A percentile compares a stretch with the other conserved stretches of the same genome.
phyloP scores from a whole-genome alignment of 2,797 vertebrate genomes.

The Myotis pilosus region DNA sequence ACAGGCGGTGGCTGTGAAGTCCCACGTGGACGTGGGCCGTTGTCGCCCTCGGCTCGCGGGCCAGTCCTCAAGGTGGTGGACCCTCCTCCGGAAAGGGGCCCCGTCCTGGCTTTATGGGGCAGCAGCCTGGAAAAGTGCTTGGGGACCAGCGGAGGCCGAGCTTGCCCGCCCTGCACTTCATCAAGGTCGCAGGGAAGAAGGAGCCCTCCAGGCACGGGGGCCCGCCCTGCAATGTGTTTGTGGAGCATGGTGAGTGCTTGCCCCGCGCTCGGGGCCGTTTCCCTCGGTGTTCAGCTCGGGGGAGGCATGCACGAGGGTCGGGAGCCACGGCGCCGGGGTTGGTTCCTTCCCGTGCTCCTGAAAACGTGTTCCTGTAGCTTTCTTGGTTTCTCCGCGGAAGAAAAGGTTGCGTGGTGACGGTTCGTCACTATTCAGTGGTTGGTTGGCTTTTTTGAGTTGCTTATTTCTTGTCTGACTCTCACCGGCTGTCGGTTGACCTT shows the following conservation, averaged over 20 bases:
- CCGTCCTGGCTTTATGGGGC: slow-evolving; percentile 96
- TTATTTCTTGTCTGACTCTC: background rate
- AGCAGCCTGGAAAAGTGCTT: slow-evolving; percentile 99
- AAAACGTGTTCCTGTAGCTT: background rate
- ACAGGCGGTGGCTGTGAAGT: background rate
- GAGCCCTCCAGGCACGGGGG: slow-evolving; percentile 92
- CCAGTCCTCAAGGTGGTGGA: slow-evolving; percentile 66
- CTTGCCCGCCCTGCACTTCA: slow-evolving; percentile 95
- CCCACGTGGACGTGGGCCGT: background rate
- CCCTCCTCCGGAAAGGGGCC: slow-evolving; percentile 86
- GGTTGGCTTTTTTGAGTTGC: background rate
- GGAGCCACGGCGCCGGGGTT: background rate
- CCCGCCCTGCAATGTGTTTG: slow-evolving; percentile 94
- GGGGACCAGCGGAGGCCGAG: slow-evolving; percentile 99
- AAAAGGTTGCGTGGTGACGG: background rate
- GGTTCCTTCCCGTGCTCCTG: background rate
- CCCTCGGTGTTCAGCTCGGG: background rate
- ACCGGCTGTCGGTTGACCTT: slow-evolving; percentile 40
- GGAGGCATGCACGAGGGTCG: background rate
- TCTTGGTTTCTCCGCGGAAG: background rate
- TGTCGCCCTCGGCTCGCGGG: slow-evolving; percentile 45
- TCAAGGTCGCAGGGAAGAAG: slow-evolving; percentile 92
- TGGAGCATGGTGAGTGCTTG: slow-evolving; percentile 93
- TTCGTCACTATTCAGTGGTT: background rate
- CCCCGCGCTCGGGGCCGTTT: background rate